These are phyloP conservation scores for Leptobrachium ailaonicum DNA, from an alignment of 2,113 vertebrate species.

Conservation along the genomic window DNA sequence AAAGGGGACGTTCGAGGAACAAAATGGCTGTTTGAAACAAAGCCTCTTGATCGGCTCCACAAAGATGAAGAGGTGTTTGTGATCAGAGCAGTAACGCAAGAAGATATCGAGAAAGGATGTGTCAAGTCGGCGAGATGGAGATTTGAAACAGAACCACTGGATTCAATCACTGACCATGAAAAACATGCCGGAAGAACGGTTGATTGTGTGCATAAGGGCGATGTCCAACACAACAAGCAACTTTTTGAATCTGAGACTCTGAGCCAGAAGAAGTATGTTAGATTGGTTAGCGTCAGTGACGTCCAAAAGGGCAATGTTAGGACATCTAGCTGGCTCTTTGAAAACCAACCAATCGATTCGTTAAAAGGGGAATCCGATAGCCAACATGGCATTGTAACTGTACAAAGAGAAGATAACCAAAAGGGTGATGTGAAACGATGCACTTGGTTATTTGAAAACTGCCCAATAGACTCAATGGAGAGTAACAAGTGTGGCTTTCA, in stretches of 20 bases:
- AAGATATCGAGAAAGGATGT: constrained; percentile 82
- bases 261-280: constrained; percentile 71
- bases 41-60: constrained; percentile 77
- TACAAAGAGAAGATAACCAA: constrained; percentile 81
- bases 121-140: constrained; percentile 85
- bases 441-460: constrained; percentile 93
- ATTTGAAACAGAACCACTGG: constrained; percentile 88
- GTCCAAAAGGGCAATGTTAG: constrained; percentile 84
- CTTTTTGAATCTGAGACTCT: constrained; percentile 80
- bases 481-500: constrained; percentile 61
- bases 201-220: constrained; percentile 74
- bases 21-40: constrained; percentile 89
- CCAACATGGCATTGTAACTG: constrained; percentile 66
- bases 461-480: constrained; percentile 87
- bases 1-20: constrained; percentile 79
- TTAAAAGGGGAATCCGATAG: constrained; percentile 75
- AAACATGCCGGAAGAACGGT: constrained; percentile 63
- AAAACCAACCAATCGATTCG: constrained; percentile 77
- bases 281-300: constrained; percentile 88
- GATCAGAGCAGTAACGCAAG: constrained; percentile 87
- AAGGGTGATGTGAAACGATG: constrained; percentile 89
- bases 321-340: constrained; percentile 93
- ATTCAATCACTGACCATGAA: constrained; percentile 67
- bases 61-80: constrained; percentile 83
- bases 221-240: constrained; percentile 76